Conservation (phyloP, 2,113 vertebrate species). For the Recurvirostra avosetta region DNA sequence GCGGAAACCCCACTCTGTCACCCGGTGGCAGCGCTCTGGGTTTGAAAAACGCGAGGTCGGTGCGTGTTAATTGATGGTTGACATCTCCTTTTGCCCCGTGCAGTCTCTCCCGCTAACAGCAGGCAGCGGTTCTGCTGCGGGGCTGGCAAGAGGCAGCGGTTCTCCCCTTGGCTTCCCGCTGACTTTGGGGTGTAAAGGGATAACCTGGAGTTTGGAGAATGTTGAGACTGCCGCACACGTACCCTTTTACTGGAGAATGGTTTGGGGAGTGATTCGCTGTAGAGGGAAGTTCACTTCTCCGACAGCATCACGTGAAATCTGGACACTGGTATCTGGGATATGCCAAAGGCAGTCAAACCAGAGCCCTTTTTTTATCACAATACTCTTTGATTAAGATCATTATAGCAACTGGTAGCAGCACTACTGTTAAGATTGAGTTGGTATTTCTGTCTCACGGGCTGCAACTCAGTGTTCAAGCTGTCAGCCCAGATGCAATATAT, state of each 20-base stretch:
- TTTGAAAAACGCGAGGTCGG: accelerated
- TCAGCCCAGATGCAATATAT: constrained; percentile 43
- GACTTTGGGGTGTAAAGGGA: not conserved
- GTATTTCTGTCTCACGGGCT: constrained; percentile 56
- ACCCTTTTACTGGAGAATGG: not conserved
- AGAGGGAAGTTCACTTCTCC: not conserved
- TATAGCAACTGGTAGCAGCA: constrained; percentile 54
- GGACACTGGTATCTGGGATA: not conserved
- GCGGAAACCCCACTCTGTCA: not conserved
- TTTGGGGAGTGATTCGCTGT: not conserved
- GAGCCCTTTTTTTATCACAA: constrained; percentile 51
- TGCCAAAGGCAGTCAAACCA: not conserved
- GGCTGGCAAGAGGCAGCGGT: not conserved
- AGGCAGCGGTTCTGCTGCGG: not conserved
- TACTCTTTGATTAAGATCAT: constrained; percentile 63
- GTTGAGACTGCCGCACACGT: not conserved
- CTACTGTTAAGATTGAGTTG: constrained; percentile 22
- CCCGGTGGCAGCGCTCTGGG: not conserved
- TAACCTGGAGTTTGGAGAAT: not conserved
- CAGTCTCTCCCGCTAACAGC: not conserved
- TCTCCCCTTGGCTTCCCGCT: not conserved
- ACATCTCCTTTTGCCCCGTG: not conserved
- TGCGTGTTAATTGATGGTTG: accelerated
- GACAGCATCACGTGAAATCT: not conserved
- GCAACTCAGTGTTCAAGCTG: constrained; percentile 46